Base-by-base conservation (phyloP, 2,113 vertebrate species). In the Podilymbus podiceps region DNA sequence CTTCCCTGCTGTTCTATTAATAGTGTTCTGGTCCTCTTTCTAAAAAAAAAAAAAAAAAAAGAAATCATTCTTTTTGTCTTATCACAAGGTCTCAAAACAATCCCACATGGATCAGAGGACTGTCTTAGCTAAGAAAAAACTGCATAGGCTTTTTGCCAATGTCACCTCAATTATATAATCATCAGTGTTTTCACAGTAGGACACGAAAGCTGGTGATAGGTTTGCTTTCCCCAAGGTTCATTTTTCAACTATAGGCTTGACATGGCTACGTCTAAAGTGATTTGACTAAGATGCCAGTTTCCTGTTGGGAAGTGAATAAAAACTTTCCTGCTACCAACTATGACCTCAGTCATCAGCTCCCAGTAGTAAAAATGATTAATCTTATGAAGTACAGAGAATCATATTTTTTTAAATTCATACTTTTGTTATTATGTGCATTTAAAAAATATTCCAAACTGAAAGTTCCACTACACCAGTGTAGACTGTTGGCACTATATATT, bases 151-250 rank as follows among this genome's bases (percentile, higher is more conserved):
- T 91, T 94, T 93, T 89, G 35, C n/a, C 91, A 96, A 68, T 90
- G 94, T 97, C 95, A 98, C 93, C 82, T 95, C 94, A 79, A 96
- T 97, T 96, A 97, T 90, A 67, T 33, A 95, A 74, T 87, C 78
- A 96, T 96, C 91, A 95, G 50, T 88, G 77, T 87, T 97, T 98
- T 93, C 87, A 97, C 66, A 85, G 86, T 62, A 90, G 53, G 83
- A 86, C 59, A 87, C 7, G 22, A 84, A 96, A 94, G 30, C 47
- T 82, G 30, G 31, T 93, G 81, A 92, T 95, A 95, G 18, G 44
- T 91, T 95, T 95, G 16, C 18, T 85, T 90, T 96, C 91, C 95
- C 93, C 19, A 64, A 90, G 74, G 95, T 78, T 84, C 47, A 76
- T 95, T 96, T 91, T 91, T 94, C 90, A 96, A 0, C 91, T 80